A percentile compares a stretch with the other conserved stretches of the same genome.
Conservation (phyloP, 2,888 invertebrate species). For the Scaptomyza polygonia region DNA sequence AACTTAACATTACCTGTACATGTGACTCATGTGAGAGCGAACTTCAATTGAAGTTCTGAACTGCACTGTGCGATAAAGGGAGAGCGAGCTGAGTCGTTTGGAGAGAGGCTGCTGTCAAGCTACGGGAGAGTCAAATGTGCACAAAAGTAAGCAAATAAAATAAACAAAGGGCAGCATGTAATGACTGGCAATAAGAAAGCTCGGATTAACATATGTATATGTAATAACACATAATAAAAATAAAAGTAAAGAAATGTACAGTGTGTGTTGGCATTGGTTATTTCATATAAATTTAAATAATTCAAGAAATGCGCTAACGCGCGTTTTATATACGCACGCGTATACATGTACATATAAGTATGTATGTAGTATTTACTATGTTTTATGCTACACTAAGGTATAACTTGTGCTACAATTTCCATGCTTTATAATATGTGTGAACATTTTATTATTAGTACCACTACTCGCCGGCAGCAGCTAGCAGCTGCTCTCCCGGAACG, state of each 20-base stretch:
- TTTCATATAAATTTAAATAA: slow-evolving; percentile 65
- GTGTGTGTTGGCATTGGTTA: slow-evolving; percentile 24
- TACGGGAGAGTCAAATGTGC: background rate
- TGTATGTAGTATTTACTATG: background rate
- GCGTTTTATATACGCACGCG: slow-evolving; percentile 15
- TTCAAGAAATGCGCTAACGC: slow-evolving; percentile 52
- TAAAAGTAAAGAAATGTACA: slow-evolving; percentile 18
- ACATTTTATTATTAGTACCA: slow-evolving; percentile 57
- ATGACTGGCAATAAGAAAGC: slow-evolving; percentile 28
- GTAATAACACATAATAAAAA: too few species aligned
- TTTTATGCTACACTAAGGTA: slow-evolving; percentile 16
- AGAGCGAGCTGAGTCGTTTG: background rate
- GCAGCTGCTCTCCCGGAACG: slow-evolving; percentile 63
- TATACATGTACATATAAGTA: slow-evolving; percentile 8
- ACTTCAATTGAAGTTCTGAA: slow-evolving; percentile 50
- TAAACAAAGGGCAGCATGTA: slow-evolving; percentile 33
- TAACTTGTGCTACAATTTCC: slow-evolving; percentile 15
- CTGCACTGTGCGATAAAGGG: slow-evolving; percentile 3
- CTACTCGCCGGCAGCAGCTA: slow-evolving; percentile 37
- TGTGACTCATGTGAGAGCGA: slow-evolving; percentile 37
- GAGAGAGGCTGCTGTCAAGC: slow-evolving; percentile 23
- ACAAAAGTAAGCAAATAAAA: slow-evolving; percentile 17
- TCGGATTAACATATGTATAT: slow-evolving; percentile 29
- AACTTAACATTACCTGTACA: slow-evolving; percentile 12
- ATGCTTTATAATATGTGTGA: slow-evolving; percentile 47